These are phyloP conservation scores for Cyanoramphus novaezelandiae DNA, from an alignment of 2,113 vertebrate species.

Conservation along the genomic window DNA sequence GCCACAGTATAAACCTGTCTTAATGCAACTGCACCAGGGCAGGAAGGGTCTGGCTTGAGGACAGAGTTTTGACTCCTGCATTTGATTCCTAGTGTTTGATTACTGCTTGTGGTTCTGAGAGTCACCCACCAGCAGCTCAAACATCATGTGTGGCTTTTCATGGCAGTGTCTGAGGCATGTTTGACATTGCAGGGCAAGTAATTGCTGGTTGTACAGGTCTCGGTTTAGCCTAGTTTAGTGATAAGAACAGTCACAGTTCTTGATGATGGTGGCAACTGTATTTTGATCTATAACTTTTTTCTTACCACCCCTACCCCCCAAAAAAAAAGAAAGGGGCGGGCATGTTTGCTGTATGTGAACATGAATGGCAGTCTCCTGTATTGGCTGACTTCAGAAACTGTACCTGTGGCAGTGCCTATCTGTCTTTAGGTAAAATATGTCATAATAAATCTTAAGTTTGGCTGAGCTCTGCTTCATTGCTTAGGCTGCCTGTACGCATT, in stretches of 20 bases:
- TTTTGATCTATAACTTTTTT: not conserved
- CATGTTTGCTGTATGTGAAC: not conserved
- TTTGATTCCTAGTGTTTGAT: fast-evolving
- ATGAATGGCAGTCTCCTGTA: not conserved
- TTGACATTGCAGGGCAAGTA: fast-evolving
- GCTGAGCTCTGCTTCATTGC: not conserved
- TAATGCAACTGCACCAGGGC: not conserved
- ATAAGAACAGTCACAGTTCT: not conserved
- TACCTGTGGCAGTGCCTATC: not conserved
- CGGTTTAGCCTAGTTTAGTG: not conserved
- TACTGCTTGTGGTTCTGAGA: not conserved
- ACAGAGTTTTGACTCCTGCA: not conserved
- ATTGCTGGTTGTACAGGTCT: not conserved
- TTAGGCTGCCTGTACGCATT: not conserved
- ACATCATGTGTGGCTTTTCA: not conserved
- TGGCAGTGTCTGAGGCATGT: not conserved
- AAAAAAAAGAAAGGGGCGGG: not conserved
- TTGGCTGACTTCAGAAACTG: not conserved
- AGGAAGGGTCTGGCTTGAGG: not conserved
- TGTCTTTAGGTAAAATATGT: not conserved
- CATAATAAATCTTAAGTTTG: not conserved
- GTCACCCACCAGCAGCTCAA: fast-evolving
- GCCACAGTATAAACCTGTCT: not conserved
- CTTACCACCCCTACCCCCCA: not conserved
- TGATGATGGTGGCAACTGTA: not conserved